Evolutionary conservation across 2,113 vertebrate species (phyloP), one percentile per base, ranked within the genome.

Genomic region (Stegostoma tigrinum): DNA sequence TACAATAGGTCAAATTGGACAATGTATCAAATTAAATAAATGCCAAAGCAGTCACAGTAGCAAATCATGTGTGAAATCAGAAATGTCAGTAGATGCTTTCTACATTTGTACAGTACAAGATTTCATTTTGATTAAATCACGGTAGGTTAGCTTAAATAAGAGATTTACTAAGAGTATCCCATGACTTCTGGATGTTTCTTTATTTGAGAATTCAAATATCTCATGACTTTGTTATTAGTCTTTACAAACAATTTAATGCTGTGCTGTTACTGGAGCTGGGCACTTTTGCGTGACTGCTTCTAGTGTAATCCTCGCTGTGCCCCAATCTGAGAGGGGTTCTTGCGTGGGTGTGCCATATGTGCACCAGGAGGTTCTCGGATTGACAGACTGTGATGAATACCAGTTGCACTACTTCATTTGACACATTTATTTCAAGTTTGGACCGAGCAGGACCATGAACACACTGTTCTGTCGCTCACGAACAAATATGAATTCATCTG

Each of bases 21-120:
- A 94, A 68, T 42, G 66, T 38, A 48, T 72, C 27, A 94, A 94
- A 94, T 94, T 38, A 94, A 94, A 94, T 94, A 30, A 42, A 94
- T 68, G 70, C 93, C 68, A 94, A 70, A 24, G 66, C 93, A 94
- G 34, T 70, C 70, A 94, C 24, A 94, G 42, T 45, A 70, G 7
- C 8, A 70, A 94, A 94, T 94, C 67, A 70, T 94, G 93, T 30
- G 93, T 94, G 66, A 94, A 94, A 94, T 94, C 93, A 94, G 23
- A 94, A 94, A 94, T n/a, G 27, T 67, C 93, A 94, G 64, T 61
- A n/a, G 48, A 14, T 61, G 21, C 38, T 68, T 61, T 94, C 93
- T 70, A 42, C 67, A 94, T 42, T 70, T 45, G 42, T 94, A 68
- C 93, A 94, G 72, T 23, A 70, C 66, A 48, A 10, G 66, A 70